Conservation (phyloP, 2,113 vertebrate species). For the Carettochelys insculpta region DNA sequence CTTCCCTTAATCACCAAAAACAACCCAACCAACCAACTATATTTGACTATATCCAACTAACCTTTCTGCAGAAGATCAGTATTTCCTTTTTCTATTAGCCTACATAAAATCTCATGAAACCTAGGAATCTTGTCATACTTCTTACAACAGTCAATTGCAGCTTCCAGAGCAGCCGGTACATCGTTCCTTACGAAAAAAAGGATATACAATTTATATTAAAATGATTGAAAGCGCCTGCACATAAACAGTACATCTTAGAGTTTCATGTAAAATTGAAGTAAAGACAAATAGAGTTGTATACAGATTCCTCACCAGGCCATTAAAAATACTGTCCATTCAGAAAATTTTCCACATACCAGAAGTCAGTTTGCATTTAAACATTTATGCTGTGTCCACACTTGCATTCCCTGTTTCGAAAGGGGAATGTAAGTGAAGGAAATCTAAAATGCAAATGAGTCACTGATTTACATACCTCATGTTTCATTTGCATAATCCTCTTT, state of each 20-base stretch:
- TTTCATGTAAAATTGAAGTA: background rate
- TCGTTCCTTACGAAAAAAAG: constrained; percentile 79
- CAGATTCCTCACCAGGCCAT: background rate
- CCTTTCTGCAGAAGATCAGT: constrained; percentile 91
- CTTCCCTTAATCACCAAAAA: background rate
- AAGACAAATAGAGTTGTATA: background rate
- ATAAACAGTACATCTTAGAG: background rate
- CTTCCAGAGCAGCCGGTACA: constrained; percentile 81
- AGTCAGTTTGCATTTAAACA: too few relatives aligned
- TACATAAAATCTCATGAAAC: constrained; percentile 86
- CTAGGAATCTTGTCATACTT: constrained; percentile 83
- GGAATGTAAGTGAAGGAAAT: too few relatives aligned
- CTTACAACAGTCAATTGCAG: constrained; percentile 76
- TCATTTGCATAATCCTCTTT: too few relatives aligned
- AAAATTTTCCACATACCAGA: accelerated
- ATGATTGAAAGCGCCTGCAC: background rate
- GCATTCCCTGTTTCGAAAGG: too few relatives aligned
- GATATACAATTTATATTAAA: constrained; percentile 41
- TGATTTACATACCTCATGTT: too few relatives aligned
- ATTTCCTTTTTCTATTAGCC: constrained; percentile 88
- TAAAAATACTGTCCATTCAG: background rate
- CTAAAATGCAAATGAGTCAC: too few relatives aligned
- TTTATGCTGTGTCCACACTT: too few relatives aligned
- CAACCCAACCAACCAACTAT: background rate
- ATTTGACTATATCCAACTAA: constrained; percentile 60